Conservation (phyloP, 1,140 invertebrate species). For the Drosophila quadrilineata region DNA sequence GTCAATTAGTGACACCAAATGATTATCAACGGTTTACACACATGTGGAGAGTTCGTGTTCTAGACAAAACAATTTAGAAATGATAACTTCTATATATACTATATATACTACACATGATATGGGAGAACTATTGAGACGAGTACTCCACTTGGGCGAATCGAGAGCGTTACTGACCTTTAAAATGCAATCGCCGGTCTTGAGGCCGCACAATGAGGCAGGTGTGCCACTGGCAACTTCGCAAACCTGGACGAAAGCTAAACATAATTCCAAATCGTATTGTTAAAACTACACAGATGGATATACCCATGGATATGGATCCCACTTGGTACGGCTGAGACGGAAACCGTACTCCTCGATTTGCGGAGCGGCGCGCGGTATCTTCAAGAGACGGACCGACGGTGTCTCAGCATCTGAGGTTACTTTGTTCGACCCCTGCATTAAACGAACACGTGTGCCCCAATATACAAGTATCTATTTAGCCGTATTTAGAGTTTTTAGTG, state of each 20-base stretch:
- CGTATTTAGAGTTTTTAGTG: not conserved
- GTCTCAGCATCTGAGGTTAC: not conserved
- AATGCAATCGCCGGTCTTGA: slow-evolving; percentile 85
- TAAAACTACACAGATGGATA: slow-evolving; percentile 6
- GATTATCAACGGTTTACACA: slow-evolving; percentile 5
- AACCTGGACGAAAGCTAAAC: slow-evolving; percentile 64
- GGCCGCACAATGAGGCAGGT: slow-evolving; percentile 82
- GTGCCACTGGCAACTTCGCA: slow-evolving; percentile 82
- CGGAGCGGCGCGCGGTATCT: slow-evolving; percentile 68
- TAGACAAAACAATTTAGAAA: not conserved
- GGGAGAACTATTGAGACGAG: not conserved
- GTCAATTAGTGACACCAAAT: slow-evolving; percentile 4
- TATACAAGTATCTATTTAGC: not conserved
- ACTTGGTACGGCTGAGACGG: slow-evolving; percentile 85
- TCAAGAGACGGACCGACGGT: slow-evolving; percentile 63
- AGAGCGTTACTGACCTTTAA: slow-evolving; percentile 82
- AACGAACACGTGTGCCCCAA: slow-evolving; percentile 16
- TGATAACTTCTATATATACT: slow-evolving; percentile 10
- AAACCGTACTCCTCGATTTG: slow-evolving; percentile 83
- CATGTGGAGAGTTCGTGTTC: too few relatives aligned
- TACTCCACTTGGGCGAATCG: not conserved
- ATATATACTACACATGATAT: not conserved
- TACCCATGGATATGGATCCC: slow-evolving; percentile 89
- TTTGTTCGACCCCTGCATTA: slow-evolving; percentile 13
- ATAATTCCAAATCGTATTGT: slow-evolving; percentile 29